Evolutionary conservation across 2,888 invertebrate species (phyloP), one percentile per base, ranked within the genome.

Genomic region (Nomada ruficornis): DNA sequence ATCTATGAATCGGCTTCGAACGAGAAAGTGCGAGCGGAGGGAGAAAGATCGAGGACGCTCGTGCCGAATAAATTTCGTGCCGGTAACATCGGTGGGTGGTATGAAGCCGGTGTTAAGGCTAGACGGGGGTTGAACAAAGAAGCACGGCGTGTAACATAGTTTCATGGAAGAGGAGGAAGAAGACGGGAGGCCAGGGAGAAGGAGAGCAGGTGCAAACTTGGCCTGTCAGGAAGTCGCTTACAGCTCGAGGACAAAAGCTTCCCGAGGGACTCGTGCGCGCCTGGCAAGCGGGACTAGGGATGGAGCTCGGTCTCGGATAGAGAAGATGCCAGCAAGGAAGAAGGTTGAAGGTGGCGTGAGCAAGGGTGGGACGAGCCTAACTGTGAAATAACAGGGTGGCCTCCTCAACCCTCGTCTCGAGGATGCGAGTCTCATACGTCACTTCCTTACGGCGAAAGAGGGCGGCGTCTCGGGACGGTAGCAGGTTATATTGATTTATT

Each of bases 171-270:
- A 29, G 64, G 44, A 13, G 54, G 69, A 76, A 69, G 72, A 76
- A 71, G 64, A 63, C 60, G 26, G 54, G 78, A 79, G 80, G 82
- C 82, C 36, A 7, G 86, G 85, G 86, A 88, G 90, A 90, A 90
- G 90, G 91, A 91, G 92, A 92, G 91, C 93, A 94, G 93, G 93
- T 94, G 93, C 92, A 93, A 94, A 94, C 91, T 93, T 92, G 92
- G 92, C 89, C 92, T 93, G 93, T 93, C 93, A 93, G 92, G 93
- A 93, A 93, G 94, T 94, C 93, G 93, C 93, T 94, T 93, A 93
- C 92, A 91, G 91, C 91, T 90, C 89, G 91, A 93, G 93, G 93
- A 93, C 93, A 93, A 93, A 93, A 93, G 93, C 92, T 89, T 93
- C 93, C 93, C 93, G 76, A 83, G 93, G 91, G 93, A 93, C 91